phyloP scores from a whole-genome alignment of 1,140 invertebrate genomes.

The Ditylenchus dipsaci region DNA sequence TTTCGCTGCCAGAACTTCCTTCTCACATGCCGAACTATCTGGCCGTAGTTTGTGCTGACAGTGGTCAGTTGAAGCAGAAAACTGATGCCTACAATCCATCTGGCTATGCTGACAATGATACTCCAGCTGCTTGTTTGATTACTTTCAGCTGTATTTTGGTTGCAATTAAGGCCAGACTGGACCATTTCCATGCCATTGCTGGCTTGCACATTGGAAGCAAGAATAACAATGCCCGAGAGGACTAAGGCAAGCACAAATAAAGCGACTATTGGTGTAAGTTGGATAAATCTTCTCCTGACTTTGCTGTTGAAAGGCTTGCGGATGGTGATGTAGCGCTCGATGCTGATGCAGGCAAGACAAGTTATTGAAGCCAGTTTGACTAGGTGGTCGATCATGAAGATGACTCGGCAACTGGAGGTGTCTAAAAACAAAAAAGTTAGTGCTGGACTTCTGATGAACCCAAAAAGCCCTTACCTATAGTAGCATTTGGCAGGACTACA shows the following conservation, averaged over 20 bases:
- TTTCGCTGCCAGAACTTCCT: conserved; percentile 55
- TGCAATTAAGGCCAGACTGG: conserved; percentile 34
- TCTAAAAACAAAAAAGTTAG: conserved; percentile 17
- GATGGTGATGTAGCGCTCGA: conserved; percentile 2
- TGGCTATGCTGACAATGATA: conserved; percentile 19
- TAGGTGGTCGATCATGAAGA: conserved; percentile 45
- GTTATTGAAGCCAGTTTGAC: conserved; percentile 49
- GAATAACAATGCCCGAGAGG: conserved; percentile 35
- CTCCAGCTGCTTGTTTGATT: too few species aligned
- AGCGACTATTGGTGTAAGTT: conserved; percentile 49
- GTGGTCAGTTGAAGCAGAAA: conserved; percentile 41
- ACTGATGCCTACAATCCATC: conserved; percentile 27
- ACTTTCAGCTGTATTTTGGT: conserved; percentile 1
- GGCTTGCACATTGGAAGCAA: conserved; percentile 27
- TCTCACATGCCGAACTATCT: conserved; percentile 54
- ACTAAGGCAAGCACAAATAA: conserved; percentile 29
- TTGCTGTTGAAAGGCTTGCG: conserved; percentile 13
- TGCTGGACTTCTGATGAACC: too few species aligned
- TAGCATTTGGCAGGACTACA: conserved; percentile 45
- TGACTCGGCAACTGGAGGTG: conserved; percentile 33
- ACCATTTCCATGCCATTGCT: conserved; percentile 22
- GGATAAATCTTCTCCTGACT: conserved; percentile 44
- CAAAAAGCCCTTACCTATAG: conserved; percentile 30
- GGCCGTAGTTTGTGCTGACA: conserved; percentile 47
- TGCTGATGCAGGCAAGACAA: conserved; percentile 49